phyloP scores from a whole-genome alignment of 2,797 vertebrate species.

The Oreonectes daqikongensis region DNA sequence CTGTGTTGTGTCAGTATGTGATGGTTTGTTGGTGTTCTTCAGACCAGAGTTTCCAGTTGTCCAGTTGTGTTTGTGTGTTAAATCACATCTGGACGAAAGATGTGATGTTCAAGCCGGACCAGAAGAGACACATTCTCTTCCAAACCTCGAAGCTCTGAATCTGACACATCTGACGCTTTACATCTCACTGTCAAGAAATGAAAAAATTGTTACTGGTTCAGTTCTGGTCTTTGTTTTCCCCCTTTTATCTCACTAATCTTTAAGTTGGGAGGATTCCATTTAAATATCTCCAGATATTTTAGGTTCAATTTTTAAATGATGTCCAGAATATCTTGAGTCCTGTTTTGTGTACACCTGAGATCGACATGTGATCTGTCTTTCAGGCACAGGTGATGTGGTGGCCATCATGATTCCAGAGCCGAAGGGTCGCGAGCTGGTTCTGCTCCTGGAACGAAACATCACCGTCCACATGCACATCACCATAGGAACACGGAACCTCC shows the following conservation, averaged over 20 bases:
- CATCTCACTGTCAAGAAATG: too few relatives aligned
- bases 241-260: too few relatives aligned
- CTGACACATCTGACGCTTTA: background rate
- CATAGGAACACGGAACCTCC: conserved; percentile 95
- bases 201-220: too few relatives aligned
- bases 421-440: conserved; percentile 90
- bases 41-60: background rate
- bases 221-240: background rate
- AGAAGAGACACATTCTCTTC: background rate
- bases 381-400: conserved; percentile 90
- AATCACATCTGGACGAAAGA: conserved; percentile 23
- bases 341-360: too few relatives aligned
- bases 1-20: background rate
- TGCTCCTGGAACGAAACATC: conserved; percentile 85
- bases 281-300: too few relatives aligned
- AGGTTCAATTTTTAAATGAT: too few relatives aligned
- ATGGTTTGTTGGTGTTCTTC: background rate
- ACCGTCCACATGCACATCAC: conserved; percentile 89
- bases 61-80: conserved; percentile 18
- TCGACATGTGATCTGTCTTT: background rate
- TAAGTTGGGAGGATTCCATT: too few relatives aligned
- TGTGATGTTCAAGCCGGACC: background rate
- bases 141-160: background rate
- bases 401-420: conserved; percentile 97
- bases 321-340: too few relatives aligned